A percentile compares a stretch with the other conserved stretches of the same genome.
These are phyloP conservation scores for Minunthozetes semirufus DNA, from an alignment of 2,888 invertebrate species.

Conservation along the genomic window DNA sequence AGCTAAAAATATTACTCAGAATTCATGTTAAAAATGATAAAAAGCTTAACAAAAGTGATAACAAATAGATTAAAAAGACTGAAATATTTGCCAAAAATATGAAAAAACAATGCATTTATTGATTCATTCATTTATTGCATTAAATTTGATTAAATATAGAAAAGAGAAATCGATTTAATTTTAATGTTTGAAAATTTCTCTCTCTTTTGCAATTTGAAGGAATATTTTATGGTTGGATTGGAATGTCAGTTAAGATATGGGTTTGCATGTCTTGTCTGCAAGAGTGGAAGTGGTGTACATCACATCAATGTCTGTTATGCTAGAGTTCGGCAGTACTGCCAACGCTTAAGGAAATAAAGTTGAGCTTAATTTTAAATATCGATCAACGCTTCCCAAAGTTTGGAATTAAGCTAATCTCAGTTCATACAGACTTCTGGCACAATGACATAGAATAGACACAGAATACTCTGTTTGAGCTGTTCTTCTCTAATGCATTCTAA, in stretches of 20 bases:
- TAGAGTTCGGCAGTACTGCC: neutral
- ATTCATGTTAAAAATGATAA: no score
- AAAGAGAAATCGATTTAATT: neutral
- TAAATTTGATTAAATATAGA: slow-evolving; percentile 7
- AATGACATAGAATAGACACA: neutral
- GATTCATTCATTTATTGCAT: neutral
- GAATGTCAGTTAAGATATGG: slow-evolving; percentile 14
- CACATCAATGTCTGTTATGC: neutral
- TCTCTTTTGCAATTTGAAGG: neutral
- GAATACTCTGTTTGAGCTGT: no score
- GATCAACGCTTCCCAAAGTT: slow-evolving; percentile 11
- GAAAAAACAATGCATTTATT: no score
- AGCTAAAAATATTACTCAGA: no score
- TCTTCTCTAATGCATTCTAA: slow-evolving; percentile 20
- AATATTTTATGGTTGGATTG: slow-evolving; percentile 19
- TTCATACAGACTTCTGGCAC: neutral
- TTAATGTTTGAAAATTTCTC: neutral
- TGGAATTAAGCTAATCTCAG: slow-evolving; percentile 12
- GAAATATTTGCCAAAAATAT: no score
- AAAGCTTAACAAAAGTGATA: no score
- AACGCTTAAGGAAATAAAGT: slow-evolving; percentile 16
- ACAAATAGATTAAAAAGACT: no score
- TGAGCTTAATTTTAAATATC: slow-evolving; percentile 24
- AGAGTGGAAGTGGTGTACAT: neutral
- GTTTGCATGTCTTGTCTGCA: neutral